Conservation (phyloP, 2,888 invertebrate species). For the Troilus luridus region DNA sequence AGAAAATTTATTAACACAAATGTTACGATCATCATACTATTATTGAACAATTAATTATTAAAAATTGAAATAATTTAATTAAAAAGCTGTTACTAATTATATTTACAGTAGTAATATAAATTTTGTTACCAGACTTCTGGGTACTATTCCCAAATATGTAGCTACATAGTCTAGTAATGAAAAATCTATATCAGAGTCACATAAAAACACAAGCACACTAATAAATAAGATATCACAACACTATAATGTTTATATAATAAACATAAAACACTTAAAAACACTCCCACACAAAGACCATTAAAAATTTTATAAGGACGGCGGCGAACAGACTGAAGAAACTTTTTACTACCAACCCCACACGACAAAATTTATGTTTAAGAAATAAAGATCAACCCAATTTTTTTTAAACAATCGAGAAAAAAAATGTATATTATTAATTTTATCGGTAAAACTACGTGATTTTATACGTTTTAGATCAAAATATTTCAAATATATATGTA, state of each 20-base stretch:
- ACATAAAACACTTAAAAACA: background rate
- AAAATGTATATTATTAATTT: background rate
- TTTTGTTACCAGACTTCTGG: background rate
- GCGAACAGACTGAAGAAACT: background rate
- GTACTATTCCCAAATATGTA: no score
- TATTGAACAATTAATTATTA: background rate
- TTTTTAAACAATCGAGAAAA: background rate
- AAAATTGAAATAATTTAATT: background rate
- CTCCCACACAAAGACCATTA: background rate
- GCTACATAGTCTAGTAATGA: no score
- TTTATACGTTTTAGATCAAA: background rate
- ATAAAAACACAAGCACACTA: background rate
- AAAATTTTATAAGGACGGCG: background rate
- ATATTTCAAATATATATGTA: background rate
- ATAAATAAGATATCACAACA: background rate
- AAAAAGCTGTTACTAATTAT: background rate
- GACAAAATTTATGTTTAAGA: background rate
- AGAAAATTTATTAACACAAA: no score
- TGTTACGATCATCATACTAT: background rate
- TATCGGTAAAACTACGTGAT: background rate
- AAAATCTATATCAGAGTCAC: no score
- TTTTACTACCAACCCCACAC: background rate
- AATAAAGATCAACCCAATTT: background rate
- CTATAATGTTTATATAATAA: no score
- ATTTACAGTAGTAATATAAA: background rate